Base-by-base conservation (phyloP, 2,113 vertebrate species). In the Fregetta grallaria region DNA sequence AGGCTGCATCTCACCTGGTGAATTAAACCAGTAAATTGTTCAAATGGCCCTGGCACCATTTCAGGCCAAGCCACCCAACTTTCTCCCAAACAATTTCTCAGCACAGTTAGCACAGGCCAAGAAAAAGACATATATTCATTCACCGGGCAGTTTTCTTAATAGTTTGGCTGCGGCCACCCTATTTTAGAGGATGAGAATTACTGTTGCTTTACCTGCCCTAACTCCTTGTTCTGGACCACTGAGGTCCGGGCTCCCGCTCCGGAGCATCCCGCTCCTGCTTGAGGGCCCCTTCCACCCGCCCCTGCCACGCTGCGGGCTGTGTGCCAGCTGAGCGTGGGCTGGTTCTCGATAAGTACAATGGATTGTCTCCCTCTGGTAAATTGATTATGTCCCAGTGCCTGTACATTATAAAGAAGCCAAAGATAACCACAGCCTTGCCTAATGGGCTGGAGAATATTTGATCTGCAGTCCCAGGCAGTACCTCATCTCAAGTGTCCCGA, bases 371-470 rank as follows among this genome's bases (percentile, higher is more conserved):
- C 83, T 58, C 85, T 71, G 81, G 73, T 94, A 91, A 96, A 95
- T 94, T 92, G 96, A 94, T 97, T 90, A 73, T 74, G n/a, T 93
- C 79, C 92, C 77, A 53, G 67, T 80, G 86, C 87, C 93, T 83
- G 77, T 94, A 79, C 1, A 2, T 86, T 95, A 86, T 67, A 88
- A 70, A 93, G 91, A 88, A 97, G 81, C 89, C 96, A 95, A 92
- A 92, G 88, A 95, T 95, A 96, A 96, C 94, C 87, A 92, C 92
- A 88, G 92, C 73, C 91, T 94, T 95, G 95, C 97, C 91, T 95
- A 96, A 97, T 92, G 95, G 95, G 90, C 87, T 97, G 94, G 84
- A 95, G 96, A 95, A 78, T 89, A 74, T 96, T 96, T 94, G 93
- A 95, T 96, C 86, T 95, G 73, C 67, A 80, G 89, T 96, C 74